Evolutionary conservation across 2,888 invertebrate genomes (phyloP).

Genomic region (Proisotoma minuta): DNA sequence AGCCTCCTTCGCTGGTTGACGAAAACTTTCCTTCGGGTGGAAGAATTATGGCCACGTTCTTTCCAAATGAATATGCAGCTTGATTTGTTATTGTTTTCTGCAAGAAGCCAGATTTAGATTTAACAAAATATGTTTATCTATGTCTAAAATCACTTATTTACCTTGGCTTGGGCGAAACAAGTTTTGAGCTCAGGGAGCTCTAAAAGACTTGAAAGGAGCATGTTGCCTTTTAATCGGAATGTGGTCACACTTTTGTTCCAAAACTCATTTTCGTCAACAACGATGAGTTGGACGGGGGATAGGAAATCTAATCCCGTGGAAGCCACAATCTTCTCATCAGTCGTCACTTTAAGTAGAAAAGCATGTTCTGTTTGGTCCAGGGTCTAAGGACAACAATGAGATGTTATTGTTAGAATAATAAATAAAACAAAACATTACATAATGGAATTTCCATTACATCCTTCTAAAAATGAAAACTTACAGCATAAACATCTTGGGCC

Average conservation of each 20-base stretch:
- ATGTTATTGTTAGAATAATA: not conserved
- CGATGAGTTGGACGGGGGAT: conserved; percentile 32
- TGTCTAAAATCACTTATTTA: conserved; percentile 2
- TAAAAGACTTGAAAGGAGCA: conserved; percentile 39
- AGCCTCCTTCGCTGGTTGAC: not conserved
- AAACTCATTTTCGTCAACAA: conserved; percentile 35
- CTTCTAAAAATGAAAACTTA: conserved; percentile 5
- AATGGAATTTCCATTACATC: not conserved
- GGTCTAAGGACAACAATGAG: conserved; percentile 25
- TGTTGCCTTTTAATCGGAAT: conserved; percentile 44
- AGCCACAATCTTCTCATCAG: conserved; percentile 39
- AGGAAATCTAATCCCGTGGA: conserved; percentile 41
- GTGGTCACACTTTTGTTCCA: conserved; percentile 42
- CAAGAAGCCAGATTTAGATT: not conserved
- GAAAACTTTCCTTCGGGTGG: conserved; percentile 27
- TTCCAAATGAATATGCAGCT: conserved; percentile 37
- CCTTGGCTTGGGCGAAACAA: conserved; percentile 41
- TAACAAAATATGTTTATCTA: not conserved
- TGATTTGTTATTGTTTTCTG: conserved; percentile 41
- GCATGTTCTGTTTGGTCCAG: conserved; percentile 38
- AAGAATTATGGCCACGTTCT: conserved; percentile 24
- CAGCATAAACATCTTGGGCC: conserved; percentile 41
- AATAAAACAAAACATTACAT: not conserved
- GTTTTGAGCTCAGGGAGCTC: conserved; percentile 41
- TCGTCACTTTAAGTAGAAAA: conserved; percentile 36